phyloP scores from a whole-genome alignment of 2,113 vertebrate genomes.

The Glaucidium brasilianum region DNA sequence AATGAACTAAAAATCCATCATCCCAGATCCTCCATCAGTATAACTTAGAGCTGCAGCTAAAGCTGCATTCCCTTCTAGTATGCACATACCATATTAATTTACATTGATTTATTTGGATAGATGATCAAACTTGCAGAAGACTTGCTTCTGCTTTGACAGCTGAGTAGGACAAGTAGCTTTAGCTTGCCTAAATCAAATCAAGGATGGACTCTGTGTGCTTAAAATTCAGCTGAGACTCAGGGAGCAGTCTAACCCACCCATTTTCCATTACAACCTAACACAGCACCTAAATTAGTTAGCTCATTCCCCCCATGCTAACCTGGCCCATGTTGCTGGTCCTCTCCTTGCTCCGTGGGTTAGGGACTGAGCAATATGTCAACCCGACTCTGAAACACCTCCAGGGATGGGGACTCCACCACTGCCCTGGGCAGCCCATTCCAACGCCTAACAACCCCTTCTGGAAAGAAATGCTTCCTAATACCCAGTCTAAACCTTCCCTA shows the following conservation, averaged over 20 bases:
- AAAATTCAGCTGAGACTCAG: background rate
- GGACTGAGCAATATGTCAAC: background rate
- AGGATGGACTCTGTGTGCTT: background rate
- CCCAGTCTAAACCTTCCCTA: no score
- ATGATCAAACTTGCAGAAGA: background rate
- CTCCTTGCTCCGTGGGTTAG: background rate
- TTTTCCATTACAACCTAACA: background rate
- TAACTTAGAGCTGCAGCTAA: background rate
- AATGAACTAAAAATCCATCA: background rate
- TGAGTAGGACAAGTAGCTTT: background rate
- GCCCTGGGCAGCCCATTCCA: no score
- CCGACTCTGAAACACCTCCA: no score
- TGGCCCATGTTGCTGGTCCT: background rate
- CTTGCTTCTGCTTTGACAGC: background rate
- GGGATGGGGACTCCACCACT: no score
- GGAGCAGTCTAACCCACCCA: background rate
- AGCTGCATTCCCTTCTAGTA: background rate
- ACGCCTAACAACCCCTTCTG: no score
- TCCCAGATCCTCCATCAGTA: background rate
- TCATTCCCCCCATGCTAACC: rapidly evolving
- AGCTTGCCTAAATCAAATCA: background rate
- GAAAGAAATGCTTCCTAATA: no score
- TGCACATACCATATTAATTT: background rate
- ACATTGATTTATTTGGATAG: background rate
- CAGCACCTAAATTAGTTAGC: background rate